A percentile compares a stretch with the other conserved stretches of the same genome.
Conservation (phyloP, 2,797 vertebrate genomes). For the Rhabdomys pumilio region DNA sequence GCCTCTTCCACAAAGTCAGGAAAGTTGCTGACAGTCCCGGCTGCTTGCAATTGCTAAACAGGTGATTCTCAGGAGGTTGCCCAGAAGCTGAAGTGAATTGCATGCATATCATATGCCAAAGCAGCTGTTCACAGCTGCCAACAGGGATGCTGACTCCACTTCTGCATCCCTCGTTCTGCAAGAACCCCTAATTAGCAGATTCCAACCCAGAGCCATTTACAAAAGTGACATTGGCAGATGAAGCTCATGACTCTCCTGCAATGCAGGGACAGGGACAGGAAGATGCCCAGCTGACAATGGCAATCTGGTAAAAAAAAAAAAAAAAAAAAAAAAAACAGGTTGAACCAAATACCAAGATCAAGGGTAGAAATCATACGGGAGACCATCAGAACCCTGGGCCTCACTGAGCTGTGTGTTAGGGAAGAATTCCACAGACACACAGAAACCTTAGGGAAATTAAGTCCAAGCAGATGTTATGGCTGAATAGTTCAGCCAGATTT, state of each 20-base stretch:
- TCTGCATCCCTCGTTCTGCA: background rate
- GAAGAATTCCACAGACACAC: background rate
- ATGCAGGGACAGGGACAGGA: background rate
- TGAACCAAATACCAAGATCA: background rate
- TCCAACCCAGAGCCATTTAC: background rate
- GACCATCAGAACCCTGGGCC: background rate
- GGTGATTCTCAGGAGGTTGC: conserved; percentile 48
- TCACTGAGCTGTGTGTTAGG: background rate
- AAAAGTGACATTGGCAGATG: background rate
- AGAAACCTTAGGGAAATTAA: conserved; percentile 24
- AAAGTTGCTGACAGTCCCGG: conserved; percentile 42
- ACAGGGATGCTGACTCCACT: background rate
- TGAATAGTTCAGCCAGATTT: conserved; percentile 55
- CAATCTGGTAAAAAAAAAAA: background rate
- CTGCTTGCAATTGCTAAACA: background rate
- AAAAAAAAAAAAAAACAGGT: background rate
- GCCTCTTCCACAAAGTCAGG: conserved; percentile 31
- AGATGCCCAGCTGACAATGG: background rate
- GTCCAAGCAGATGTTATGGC: background rate
- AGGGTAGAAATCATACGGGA: background rate
- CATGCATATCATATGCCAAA: conserved; percentile 11
- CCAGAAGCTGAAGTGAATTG: background rate
- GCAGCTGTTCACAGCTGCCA: conserved; percentile 20
- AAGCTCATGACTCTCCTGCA: background rate
- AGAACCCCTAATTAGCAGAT: conserved; percentile 5